Conservation (phyloP, 2,888 invertebrate genomes). For the Agrochola litura region DNA sequence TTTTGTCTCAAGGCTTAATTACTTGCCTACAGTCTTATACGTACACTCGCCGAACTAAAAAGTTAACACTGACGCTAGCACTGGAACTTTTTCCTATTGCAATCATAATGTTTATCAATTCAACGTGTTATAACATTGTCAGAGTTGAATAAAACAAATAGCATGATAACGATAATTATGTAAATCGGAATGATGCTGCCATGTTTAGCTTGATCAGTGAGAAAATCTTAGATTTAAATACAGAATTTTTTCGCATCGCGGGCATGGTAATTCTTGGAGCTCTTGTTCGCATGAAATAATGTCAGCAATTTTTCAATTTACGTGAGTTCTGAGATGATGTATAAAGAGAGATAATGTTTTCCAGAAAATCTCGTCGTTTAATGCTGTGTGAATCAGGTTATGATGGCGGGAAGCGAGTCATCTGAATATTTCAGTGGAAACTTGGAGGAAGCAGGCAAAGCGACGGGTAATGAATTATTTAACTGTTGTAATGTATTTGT, state of each 20-base stretch:
- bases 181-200: not conserved
- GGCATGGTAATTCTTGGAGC: not conserved
- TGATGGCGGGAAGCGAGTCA: slow-evolving; percentile 17
- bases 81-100: not conserved
- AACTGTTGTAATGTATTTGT: slow-evolving; percentile 25
- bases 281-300: not conserved
- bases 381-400: slow-evolving; percentile 22
- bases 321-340: not conserved
- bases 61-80: not conserved
- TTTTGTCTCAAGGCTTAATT: slow-evolving; percentile 17
- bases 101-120: not conserved
- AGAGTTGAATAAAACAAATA: not conserved
- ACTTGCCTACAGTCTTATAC: not conserved
- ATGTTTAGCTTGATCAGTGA: not conserved
- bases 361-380: slow-evolving; percentile 13
- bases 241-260: not conserved
- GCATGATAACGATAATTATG: not conserved
- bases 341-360: not conserved
- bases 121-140: not conserved
- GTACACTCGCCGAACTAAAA: not conserved
- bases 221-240: too few relatives aligned
- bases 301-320: slow-evolving; percentile 8
- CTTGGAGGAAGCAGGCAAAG: slow-evolving; percentile 17
- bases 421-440: slow-evolving; percentile 51
- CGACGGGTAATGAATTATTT: slow-evolving; percentile 36